phyloP scores from a whole-genome alignment of 2,113 vertebrate species.

The Saccopteryx bilineata region DNA sequence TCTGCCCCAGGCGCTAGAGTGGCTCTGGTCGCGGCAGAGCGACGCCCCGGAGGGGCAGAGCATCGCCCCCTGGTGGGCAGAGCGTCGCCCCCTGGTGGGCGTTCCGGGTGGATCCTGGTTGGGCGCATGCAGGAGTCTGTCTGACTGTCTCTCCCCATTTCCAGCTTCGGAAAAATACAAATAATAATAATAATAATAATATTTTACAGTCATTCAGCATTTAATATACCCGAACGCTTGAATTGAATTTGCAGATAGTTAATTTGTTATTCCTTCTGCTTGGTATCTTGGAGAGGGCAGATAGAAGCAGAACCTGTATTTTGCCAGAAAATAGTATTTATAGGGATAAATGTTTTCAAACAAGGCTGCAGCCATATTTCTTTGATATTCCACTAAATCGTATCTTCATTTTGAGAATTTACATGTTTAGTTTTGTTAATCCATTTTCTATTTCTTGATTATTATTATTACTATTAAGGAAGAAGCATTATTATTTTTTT shows the following conservation, averaged over 20 bases:
- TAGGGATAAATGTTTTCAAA: background rate
- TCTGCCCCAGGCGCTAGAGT: too few relatives aligned
- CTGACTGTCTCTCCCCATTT: too few relatives aligned
- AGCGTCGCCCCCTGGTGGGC: too few relatives aligned
- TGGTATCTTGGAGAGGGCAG: background rate
- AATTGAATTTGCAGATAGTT: background rate
- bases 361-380: background rate
- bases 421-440: conserved; percentile 29
- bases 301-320: background rate
- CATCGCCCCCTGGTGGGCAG: too few relatives aligned
- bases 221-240: background rate
- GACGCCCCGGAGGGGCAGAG: too few relatives aligned
- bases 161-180: too few relatives aligned
- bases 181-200: too few relatives aligned
- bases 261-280: background rate
- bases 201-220: background rate
- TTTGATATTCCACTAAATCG: background rate
- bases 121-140: too few relatives aligned
- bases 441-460: conserved; percentile 22
- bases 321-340: background rate
- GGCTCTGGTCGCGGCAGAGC: too few relatives aligned
- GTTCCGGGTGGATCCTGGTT: too few relatives aligned
- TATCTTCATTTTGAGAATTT: background rate
- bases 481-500: background rate
- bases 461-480: background rate